Conservation (phyloP, 2,797 vertebrate genomes). For the Sebastes reedi region DNA sequence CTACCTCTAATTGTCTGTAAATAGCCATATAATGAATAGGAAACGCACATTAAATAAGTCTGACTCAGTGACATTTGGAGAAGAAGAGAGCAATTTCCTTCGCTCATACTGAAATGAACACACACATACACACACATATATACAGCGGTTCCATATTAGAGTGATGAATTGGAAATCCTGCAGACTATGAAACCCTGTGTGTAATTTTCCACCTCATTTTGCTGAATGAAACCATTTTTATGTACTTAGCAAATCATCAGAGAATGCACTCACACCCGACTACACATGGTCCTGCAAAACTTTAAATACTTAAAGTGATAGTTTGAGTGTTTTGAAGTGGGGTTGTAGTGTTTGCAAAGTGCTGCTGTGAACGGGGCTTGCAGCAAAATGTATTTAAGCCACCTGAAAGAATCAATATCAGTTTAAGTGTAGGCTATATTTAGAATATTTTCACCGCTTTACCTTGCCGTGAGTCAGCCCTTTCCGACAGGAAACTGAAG, state of each 20-base stretch:
- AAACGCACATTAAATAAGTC: constrained; percentile 51
- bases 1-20: constrained; percentile 58
- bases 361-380: too few species aligned
- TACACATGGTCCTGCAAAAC: background rate
- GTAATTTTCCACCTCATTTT: constrained; percentile 59
- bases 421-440: too few species aligned
- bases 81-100: constrained; percentile 51
- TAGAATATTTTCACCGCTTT: too few species aligned
- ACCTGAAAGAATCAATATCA: too few species aligned
- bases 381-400: too few species aligned
- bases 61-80: constrained; percentile 66
- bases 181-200: constrained; percentile 32
- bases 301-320: background rate
- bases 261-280: constrained; percentile 4
- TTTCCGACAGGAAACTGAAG: too few species aligned
- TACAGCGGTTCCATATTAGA: constrained; percentile 25
- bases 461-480: too few species aligned
- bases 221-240: constrained; percentile 34
- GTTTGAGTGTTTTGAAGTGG: too few species aligned
- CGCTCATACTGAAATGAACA: constrained; percentile 13
- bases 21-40: constrained; percentile 56
- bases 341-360: too few species aligned
- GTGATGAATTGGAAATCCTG: constrained; percentile 46
- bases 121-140: background rate
- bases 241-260: constrained; percentile 25